These are phyloP conservation scores for Spilarctia lutea DNA, from an alignment of 2,888 invertebrate species.

Conservation along the genomic window DNA sequence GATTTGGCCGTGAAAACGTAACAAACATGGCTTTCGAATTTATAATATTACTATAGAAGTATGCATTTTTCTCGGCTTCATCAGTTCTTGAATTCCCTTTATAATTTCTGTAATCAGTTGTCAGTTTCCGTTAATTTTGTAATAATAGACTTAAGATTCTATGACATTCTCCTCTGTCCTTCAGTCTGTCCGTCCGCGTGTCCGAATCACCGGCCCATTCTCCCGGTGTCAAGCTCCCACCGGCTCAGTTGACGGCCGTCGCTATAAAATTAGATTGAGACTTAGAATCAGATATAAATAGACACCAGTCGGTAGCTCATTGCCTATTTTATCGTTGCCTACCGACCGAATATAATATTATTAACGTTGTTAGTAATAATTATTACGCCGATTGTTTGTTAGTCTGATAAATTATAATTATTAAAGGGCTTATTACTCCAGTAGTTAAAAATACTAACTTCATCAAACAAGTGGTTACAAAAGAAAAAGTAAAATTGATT, in stretches of 20 bases:
- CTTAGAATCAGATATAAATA: slow-evolving; percentile 51
- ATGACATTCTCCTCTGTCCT: slow-evolving; percentile 7
- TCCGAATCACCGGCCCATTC: slow-evolving; percentile 12
- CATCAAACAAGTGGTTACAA: too few species aligned
- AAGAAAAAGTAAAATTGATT: too few species aligned
- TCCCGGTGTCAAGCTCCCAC: slow-evolving; percentile 23
- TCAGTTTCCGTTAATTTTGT: not conserved
- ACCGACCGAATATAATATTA: slow-evolving; percentile 14
- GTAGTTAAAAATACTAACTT: not conserved
- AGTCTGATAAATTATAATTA: not conserved
- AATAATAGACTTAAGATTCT: not conserved
- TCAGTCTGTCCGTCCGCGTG: slow-evolving; percentile 19
- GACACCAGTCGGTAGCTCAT: slow-evolving; percentile 46
- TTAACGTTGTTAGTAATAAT: slow-evolving; percentile 7
- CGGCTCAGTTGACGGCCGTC: slow-evolving; percentile 24
- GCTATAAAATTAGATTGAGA: slow-evolving; percentile 48
- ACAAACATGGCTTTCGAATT: too few species aligned
- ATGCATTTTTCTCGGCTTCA: too few species aligned
- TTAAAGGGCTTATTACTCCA: not conserved
- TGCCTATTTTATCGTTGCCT: slow-evolving; percentile 33
- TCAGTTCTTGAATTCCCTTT: too few species aligned
- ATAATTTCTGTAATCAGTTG: not conserved
- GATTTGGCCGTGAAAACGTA: too few species aligned
- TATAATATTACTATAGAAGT: too few species aligned
- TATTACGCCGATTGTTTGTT: not conserved